These are phyloP conservation scores for Scophthalmus maximus DNA, from an alignment of 2,113 vertebrate species.

Conservation along the genomic window DNA sequence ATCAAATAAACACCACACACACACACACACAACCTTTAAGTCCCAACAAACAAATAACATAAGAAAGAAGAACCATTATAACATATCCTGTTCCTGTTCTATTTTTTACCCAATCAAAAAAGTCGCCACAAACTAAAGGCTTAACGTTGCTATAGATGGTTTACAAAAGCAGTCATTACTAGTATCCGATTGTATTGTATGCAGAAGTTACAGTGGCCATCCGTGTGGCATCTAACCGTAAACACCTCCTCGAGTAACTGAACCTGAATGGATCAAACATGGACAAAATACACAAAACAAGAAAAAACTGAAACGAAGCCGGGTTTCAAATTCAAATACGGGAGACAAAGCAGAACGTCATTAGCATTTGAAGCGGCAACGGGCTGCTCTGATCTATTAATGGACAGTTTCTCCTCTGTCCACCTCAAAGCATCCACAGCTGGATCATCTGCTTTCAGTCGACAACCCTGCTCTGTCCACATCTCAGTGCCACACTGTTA, in stretches of 20 bases:
- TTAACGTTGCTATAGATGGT: too few relatives aligned
- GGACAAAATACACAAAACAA: too few relatives aligned
- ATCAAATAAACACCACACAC: neutral
- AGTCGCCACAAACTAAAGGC: neutral
- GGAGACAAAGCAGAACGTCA: neutral
- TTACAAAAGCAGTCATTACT: too few relatives aligned
- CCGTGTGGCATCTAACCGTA: too few relatives aligned
- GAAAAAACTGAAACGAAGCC: neutral
- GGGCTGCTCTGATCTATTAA: too few relatives aligned
- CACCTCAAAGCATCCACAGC: constrained; percentile 40
- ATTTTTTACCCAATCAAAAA: neutral
- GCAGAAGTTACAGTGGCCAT: too few relatives aligned
- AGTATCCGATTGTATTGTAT: too few relatives aligned
- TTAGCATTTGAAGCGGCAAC: neutral
- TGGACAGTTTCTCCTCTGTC: too few relatives aligned
- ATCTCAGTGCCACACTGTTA: too few relatives aligned
- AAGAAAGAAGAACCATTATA: neutral
- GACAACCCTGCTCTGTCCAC: too few relatives aligned
- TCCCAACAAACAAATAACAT: neutral
- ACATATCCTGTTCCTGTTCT: constrained; percentile 21
- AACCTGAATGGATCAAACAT: neutral
- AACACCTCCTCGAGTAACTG: too few relatives aligned
- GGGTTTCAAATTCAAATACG: neutral
- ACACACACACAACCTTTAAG: neutral
- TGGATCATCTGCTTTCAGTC: too few relatives aligned